Conservation (phyloP, 2,888 invertebrate genomes). For the Nomada lathburiana region DNA sequence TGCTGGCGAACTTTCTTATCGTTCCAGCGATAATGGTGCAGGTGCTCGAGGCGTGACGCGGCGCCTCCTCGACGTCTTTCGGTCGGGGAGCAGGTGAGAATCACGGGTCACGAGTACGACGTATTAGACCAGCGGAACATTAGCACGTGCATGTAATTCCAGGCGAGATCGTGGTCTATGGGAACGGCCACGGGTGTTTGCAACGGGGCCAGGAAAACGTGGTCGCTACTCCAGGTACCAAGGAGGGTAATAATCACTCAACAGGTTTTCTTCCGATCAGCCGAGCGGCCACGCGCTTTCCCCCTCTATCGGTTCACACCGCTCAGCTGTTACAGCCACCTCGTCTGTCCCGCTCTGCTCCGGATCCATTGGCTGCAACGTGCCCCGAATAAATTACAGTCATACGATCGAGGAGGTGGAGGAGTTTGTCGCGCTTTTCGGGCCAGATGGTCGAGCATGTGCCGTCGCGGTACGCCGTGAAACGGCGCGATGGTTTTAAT, state of each 20-base stretch:
- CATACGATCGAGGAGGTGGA: slow-evolving; percentile 29
- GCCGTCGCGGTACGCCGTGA: background rate
- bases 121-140: background rate
- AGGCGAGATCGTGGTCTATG: too few relatives aligned
- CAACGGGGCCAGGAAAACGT: slow-evolving; percentile 17
- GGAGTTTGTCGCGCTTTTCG: slow-evolving; percentile 45
- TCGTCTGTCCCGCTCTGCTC: background rate
- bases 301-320: slow-evolving; percentile 28
- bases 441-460: background rate
- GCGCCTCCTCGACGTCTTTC: background rate
- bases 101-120: background rate
- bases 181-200: too few relatives aligned
- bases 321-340: slow-evolving; percentile 11
- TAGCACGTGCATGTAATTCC: too few relatives aligned
- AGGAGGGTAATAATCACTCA: slow-evolving; percentile 64
- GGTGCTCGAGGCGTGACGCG: background rate
- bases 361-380: slow-evolving; percentile 33
- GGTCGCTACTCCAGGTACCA: background rate
- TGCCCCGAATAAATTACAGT: slow-evolving; percentile 67
- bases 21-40: background rate
- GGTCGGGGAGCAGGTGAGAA: too few relatives aligned
- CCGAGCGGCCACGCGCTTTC: slow-evolving; percentile 28
- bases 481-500: slow-evolving; percentile 54
- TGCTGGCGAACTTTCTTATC: slow-evolving; percentile 1
- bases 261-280: slow-evolving; percentile 61